Evolutionary conservation across 2,888 invertebrate species (phyloP).

Genomic region (Metalampra italica): DNA sequence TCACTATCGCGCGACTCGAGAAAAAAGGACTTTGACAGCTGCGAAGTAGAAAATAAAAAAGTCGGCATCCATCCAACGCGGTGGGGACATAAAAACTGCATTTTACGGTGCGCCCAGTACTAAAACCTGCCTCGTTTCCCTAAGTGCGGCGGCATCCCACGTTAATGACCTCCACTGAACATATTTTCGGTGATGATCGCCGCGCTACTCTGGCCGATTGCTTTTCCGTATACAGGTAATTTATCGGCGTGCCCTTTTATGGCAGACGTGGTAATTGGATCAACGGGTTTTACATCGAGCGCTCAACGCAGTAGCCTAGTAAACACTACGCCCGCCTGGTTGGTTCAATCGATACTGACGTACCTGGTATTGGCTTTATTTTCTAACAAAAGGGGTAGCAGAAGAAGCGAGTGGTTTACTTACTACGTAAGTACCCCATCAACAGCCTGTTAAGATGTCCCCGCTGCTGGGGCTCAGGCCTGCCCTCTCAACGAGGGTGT

Average conservation of each 20-base stretch:
- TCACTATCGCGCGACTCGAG: slow-evolving; percentile 41
- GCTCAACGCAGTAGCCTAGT: too few species aligned
- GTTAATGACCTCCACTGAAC: slow-evolving; percentile 19
- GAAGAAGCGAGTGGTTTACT: too few species aligned
- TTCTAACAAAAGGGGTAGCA: too few species aligned
- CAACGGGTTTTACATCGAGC: too few species aligned
- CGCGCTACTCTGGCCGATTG: slow-evolving; percentile 1
- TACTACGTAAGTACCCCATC: too few species aligned
- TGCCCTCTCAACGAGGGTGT: too few species aligned
- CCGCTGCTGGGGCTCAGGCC: too few species aligned
- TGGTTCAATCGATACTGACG: too few species aligned
- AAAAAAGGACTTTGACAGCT: slow-evolving; percentile 45
- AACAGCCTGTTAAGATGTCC: too few species aligned
- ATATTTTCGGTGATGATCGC: slow-evolving; percentile 4
- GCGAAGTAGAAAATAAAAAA: slow-evolving; percentile 48
- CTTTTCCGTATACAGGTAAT: slow-evolving; percentile 2
- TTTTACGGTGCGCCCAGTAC: slow-evolving; percentile 40
- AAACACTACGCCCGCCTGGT: too few species aligned
- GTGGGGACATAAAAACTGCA: slow-evolving; percentile 48
- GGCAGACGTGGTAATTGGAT: neutral
- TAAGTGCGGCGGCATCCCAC: slow-evolving; percentile 26
- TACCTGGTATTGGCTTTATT: too few species aligned
- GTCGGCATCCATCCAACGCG: slow-evolving; percentile 34
- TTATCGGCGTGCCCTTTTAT: neutral
- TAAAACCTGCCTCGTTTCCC: slow-evolving; percentile 38